A percentile compares a stretch with the other conserved stretches of the same genome.
Conservation (phyloP, 2,888 invertebrate species). For the Trichogramma dendrolimi region DNA sequence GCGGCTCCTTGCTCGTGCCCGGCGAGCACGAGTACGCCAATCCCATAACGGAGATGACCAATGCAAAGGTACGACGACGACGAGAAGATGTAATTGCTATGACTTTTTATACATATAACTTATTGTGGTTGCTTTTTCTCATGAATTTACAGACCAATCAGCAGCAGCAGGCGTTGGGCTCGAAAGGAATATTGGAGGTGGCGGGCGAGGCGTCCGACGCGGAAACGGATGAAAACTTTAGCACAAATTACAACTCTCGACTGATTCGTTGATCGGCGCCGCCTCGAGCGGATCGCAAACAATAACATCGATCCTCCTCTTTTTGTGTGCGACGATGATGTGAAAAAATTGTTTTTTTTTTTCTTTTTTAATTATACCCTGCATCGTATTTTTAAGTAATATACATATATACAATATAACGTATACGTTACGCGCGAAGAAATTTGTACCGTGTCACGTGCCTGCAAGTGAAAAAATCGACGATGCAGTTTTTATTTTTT, state of each 20-base stretch:
- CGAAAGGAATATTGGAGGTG: constrained; percentile 17
- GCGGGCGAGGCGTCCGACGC: constrained; percentile 13
- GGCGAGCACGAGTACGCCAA: constrained; percentile 49
- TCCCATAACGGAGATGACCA: constrained; percentile 33
- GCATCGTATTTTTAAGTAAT: too few species aligned
- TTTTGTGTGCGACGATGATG: too few species aligned
- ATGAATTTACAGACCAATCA: background rate
- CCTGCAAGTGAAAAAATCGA: too few species aligned
- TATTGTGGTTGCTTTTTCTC: background rate
- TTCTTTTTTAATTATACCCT: too few species aligned
- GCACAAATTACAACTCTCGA: constrained; percentile 16
- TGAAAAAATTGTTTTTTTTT: too few species aligned
- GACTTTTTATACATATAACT: background rate
- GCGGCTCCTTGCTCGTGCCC: constrained; percentile 33
- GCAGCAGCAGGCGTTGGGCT: background rate
- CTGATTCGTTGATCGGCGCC: constrained; percentile 12
- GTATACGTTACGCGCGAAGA: too few species aligned
- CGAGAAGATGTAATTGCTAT: too few species aligned
- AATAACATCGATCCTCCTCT: too few species aligned
- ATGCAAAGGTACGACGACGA: constrained; percentile 16
- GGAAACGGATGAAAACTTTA: constrained; percentile 13
- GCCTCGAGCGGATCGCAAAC: too few species aligned
- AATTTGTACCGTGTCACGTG: too few species aligned
- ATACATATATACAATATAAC: too few species aligned
- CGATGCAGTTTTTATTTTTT: too few species aligned